phyloP scores from a whole-genome alignment of 2,797 vertebrate species.

The Thalassophryne amazonica region DNA sequence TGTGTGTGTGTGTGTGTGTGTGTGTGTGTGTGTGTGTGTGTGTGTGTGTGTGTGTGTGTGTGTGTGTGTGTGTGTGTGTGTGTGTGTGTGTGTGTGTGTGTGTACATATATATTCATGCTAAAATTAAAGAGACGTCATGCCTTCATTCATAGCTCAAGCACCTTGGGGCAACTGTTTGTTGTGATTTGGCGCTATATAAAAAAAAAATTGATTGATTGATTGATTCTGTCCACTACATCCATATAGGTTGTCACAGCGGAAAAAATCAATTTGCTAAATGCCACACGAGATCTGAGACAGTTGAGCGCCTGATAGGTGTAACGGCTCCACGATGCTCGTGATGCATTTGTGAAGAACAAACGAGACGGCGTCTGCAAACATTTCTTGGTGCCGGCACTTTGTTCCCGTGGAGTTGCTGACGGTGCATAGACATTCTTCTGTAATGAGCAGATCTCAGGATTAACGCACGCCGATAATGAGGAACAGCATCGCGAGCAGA shows the following conservation, averaged over 20 bases:
- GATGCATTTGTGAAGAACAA: conserved; percentile 7
- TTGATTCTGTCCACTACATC: conserved; percentile 17
- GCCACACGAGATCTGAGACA: conserved; percentile 23
- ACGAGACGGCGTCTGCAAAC: conserved; percentile 5
- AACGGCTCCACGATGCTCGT: conserved; percentile 13
- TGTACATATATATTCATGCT: too few species aligned
- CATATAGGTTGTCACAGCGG: conserved; percentile 25
- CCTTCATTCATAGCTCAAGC: too few species aligned
- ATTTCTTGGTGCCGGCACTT: conserved; percentile 20
- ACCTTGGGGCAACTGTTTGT: too few species aligned
- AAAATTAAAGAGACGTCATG: too few species aligned
- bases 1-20: too few species aligned
- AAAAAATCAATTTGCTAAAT: conserved; percentile 44
- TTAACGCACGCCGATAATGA: conserved; percentile 53
- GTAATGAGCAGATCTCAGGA: conserved; percentile 58
- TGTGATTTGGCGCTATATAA: too few species aligned
- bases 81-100: too few species aligned
- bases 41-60: too few species aligned
- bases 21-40: too few species aligned
- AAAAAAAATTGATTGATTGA: too few species aligned
- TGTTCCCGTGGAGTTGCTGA: conserved; percentile 49
- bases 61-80: too few species aligned
- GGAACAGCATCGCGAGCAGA: conserved; percentile 35
- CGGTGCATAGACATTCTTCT: conserved; percentile 52
- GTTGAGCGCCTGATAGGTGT: conserved; percentile 16